Evolutionary conservation across 2,113 vertebrate species (phyloP), one percentile per base, ranked within the genome.

Genomic region (Ifrita kowaldi): DNA sequence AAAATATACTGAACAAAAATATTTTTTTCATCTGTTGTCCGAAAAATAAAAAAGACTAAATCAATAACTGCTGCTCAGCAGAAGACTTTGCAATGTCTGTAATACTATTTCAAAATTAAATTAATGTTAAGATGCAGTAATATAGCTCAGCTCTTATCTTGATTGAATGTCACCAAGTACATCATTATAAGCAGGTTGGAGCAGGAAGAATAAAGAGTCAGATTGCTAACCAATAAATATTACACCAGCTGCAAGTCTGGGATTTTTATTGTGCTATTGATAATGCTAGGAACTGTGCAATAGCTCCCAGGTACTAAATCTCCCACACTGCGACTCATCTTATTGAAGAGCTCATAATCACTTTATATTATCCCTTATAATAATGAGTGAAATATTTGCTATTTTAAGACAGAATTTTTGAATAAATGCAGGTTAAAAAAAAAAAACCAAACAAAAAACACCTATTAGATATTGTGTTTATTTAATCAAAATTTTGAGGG

Each of bases 361-460:
- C 64, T 47, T 41, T 53, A 5, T 15, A 21, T 37, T 33, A 33
- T 50, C 28, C 13, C 21, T 62, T 73, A 8, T 17, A 33, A 55
- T 14, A 80, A 19, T 39, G 27, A 68, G 20, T 57, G 15, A 62
- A 77, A 55, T 83, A 67, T 32, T 70, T 67, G 3, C 67, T 64
- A 16, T 2, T 80, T 94, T 59, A 49, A 93, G 67, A 68, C 13
- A 39, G 32, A 47, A 12, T 8, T 88, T 92, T 44, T 47, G 10
- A 88, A 41, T 64, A 46, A 79, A 56, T 42, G 7, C 5, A 19
- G 67, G 17, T 69, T 69, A 26, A 26, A 71, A 3, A 32, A 26
- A 39, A 21, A 2, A 1, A 28, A 30, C 2, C 1, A 2, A 22
- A 16, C 8, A 7, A 13, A 23, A 73, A 30, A 0, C 18, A 27